A percentile compares a stretch with the other conserved stretches of the same genome.
Conservation (phyloP, 2,113 vertebrate genomes). For the Tragelaphus strepsiceros region DNA sequence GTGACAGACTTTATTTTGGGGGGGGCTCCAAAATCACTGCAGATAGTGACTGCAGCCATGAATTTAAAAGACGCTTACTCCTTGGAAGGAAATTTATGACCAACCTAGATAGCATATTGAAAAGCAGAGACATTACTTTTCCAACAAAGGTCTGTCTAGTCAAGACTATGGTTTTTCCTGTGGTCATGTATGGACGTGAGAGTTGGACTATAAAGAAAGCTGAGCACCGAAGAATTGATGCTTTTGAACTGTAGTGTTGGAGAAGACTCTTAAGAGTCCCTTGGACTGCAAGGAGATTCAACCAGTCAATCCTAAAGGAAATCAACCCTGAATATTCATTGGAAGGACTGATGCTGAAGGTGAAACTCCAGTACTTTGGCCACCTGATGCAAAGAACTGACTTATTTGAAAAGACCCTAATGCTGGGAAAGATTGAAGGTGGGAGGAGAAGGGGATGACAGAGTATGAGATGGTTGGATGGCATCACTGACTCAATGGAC, state of each 20-base stretch:
- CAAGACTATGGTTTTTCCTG: not conserved
- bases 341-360: not conserved
- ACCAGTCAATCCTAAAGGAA: not conserved
- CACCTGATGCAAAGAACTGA: not conserved
- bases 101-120: not conserved
- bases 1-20: not conserved
- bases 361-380: not conserved
- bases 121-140: not conserved
- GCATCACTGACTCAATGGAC: not conserved
- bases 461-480: not conserved
- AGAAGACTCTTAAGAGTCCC: not conserved
- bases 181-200: not conserved
- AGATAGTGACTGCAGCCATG: not conserved
- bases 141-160: not conserved
- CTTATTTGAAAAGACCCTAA: not conserved
- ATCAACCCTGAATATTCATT: not conserved
- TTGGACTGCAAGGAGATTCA: not conserved
- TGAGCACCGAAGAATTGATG: not conserved
- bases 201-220: not conserved
- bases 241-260: not conserved
- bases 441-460: not conserved
- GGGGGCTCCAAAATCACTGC: not conserved
- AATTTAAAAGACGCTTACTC: not conserved
- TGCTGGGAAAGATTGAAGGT: not conserved
- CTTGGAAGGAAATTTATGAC: not conserved